Evolutionary conservation across 2,113 vertebrate species (phyloP).

Genomic region (Silurus asotus): DNA sequence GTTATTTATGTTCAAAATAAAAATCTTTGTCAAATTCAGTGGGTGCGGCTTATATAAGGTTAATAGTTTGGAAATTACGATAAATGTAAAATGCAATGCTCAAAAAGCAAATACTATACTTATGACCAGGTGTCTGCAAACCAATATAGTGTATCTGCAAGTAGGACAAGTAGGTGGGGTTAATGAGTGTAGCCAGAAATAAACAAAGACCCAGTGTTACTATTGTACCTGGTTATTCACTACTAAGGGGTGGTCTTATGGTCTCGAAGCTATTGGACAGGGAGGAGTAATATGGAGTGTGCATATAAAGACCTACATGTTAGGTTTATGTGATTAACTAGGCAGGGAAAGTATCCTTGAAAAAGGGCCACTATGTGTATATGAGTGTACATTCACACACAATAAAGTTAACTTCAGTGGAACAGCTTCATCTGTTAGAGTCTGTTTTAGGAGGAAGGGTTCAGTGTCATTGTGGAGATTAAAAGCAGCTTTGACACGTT

Average conservation of each 20-base stretch:
- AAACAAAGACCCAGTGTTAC: neutral
- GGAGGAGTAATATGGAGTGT: neutral
- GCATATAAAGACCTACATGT: neutral
- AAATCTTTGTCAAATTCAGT: too few relatives aligned
- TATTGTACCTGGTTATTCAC: neutral
- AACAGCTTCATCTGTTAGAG: neutral
- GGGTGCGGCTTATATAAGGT: too few relatives aligned
- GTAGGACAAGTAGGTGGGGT: too few relatives aligned
- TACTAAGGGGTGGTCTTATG: neutral
- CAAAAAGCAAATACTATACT: too few relatives aligned
- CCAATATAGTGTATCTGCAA: too few relatives aligned
- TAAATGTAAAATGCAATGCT: too few relatives aligned
- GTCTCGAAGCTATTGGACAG: neutral
- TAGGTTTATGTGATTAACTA: neutral
- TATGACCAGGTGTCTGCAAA: too few relatives aligned
- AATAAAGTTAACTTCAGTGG: neutral
- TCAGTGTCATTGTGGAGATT: slow-evolving; percentile 19
- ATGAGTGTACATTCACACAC: neutral
- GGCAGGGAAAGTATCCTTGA: neutral
- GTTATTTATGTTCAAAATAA: too few relatives aligned
- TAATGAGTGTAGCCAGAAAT: too few relatives aligned
- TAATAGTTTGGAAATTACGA: too few relatives aligned
- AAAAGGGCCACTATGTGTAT: neutral
- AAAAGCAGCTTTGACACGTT: slow-evolving; percentile 31
- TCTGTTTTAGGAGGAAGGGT: neutral